Conservation (phyloP, 2,797 vertebrate species). For the Syngnathus rostellatus region DNA sequence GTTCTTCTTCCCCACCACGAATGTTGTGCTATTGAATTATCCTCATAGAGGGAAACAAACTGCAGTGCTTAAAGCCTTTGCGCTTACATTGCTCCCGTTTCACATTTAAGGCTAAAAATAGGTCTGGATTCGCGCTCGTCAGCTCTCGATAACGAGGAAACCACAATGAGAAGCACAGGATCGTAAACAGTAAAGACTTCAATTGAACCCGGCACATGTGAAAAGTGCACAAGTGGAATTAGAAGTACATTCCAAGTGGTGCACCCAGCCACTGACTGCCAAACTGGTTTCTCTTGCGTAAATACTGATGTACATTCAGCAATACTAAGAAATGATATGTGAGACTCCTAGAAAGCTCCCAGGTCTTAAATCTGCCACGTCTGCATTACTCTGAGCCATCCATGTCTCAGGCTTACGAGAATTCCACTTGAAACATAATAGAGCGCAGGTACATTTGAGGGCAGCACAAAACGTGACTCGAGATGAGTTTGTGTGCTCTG, state of each 20-base stretch:
- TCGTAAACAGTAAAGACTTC: neutral
- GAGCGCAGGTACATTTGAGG: neutral
- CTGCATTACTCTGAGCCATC: neutral
- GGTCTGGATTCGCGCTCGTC: conserved; percentile 11
- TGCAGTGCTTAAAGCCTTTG: conserved; percentile 1
- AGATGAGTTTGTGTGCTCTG: conserved; percentile 9
- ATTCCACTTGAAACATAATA: conserved; percentile 44
- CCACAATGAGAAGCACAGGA: neutral
- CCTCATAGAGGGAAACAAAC: neutral
- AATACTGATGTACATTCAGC: conserved; percentile 19
- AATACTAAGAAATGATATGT: neutral
- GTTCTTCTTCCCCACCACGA: neutral
- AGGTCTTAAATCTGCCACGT: conserved; percentile 9
- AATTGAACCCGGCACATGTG: neutral
- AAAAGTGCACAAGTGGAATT: neutral
- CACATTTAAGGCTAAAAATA: conserved; percentile 33
- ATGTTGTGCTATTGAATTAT: neutral
- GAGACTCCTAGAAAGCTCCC: conserved; percentile 10
- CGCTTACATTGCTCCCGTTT: conserved; percentile 1
- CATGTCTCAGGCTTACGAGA: conserved; percentile 13
- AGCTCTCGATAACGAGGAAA: neutral
- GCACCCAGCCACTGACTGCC: conserved; percentile 36
- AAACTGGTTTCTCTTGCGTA: conserved; percentile 60
- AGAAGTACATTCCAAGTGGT: conserved; percentile 26
- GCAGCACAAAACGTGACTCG: conserved; percentile 19